Conservation (phyloP, 2,888 invertebrate species). For the Teleogryllus oceanicus region DNA sequence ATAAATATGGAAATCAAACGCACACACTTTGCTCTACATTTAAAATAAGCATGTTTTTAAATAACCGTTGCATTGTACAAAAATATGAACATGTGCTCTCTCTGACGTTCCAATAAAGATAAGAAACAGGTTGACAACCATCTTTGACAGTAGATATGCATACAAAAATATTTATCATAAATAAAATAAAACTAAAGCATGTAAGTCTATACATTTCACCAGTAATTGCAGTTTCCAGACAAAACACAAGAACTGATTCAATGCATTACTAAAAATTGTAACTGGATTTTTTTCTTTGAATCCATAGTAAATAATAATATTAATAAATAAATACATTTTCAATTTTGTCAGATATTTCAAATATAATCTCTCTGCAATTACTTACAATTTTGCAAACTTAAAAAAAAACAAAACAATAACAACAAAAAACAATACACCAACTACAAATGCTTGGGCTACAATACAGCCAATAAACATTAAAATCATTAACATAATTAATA, state of each 20-base stretch:
- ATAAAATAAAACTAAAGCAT: slow-evolving; percentile 2
- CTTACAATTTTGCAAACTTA: neutral
- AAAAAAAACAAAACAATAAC: neutral
- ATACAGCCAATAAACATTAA: too few relatives aligned
- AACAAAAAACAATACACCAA: neutral
- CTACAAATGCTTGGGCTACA: too few relatives aligned
- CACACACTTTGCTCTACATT: too few relatives aligned
- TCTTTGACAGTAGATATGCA: neutral
- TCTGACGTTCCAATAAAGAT: neutral
- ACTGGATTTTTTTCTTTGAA: too few relatives aligned
- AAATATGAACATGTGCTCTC: too few relatives aligned
- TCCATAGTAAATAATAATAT: too few relatives aligned
- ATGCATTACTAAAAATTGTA: neutral
- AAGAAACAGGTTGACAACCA: neutral
- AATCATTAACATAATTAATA: too few relatives aligned
- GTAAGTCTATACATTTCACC: slow-evolving; percentile 11
- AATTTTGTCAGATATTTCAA: too few relatives aligned
- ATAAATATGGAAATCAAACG: too few relatives aligned
- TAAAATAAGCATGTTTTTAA: too few relatives aligned
- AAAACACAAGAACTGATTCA: slow-evolving; percentile 22
- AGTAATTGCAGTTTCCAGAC: neutral
- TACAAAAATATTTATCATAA: neutral
- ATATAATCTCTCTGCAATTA: neutral
- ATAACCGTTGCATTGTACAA: too few relatives aligned
- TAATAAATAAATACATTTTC: too few relatives aligned